These are phyloP conservation scores for Mobula birostris DNA, from an alignment of 2,113 vertebrate genomes.

Conservation along the genomic window DNA sequence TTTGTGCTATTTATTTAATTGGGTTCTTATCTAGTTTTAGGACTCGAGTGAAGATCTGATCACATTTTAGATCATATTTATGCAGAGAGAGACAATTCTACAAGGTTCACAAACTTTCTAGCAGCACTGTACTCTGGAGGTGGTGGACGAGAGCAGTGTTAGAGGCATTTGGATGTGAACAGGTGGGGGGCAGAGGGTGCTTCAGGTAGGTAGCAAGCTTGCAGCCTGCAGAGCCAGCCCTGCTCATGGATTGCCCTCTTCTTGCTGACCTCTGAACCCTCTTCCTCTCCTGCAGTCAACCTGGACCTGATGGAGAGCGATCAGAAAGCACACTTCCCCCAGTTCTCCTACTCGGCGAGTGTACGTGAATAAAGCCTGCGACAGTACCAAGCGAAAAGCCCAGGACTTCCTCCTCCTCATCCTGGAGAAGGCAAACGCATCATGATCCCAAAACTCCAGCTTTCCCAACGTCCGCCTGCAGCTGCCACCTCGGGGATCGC, in stretches of 20 bases:
- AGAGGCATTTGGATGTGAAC: too few relatives aligned
- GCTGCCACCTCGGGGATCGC: background rate
- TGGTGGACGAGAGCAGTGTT: too few relatives aligned
- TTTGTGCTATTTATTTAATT: too few relatives aligned
- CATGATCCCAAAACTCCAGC: constrained; percentile 6
- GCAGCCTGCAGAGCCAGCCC: background rate
- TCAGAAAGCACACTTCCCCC: constrained; percentile 84
- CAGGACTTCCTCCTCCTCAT: background rate
- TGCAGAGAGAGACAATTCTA: too few relatives aligned
- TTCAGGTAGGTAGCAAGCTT: background rate
- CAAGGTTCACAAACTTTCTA: too few relatives aligned
- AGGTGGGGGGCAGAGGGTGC: too few relatives aligned
- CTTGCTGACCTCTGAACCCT: background rate
- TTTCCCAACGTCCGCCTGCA: background rate
- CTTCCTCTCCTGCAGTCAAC: constrained; percentile 62
- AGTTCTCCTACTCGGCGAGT: constrained; percentile 90
- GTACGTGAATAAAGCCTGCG: constrained; percentile 70
- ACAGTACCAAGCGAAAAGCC: background rate
- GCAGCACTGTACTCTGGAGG: too few relatives aligned
- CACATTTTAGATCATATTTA: too few relatives aligned
- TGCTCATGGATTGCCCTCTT: background rate
- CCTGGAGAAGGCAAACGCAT: background rate
- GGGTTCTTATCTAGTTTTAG: too few relatives aligned
- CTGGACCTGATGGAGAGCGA: constrained; percentile 72
- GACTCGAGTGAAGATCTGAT: too few relatives aligned